Percentiles rank a stretch among this genome's conserved stretches.
phyloP scores from a whole-genome alignment of 2,113 vertebrate genomes.

The Hemibagrus wyckioides region DNA sequence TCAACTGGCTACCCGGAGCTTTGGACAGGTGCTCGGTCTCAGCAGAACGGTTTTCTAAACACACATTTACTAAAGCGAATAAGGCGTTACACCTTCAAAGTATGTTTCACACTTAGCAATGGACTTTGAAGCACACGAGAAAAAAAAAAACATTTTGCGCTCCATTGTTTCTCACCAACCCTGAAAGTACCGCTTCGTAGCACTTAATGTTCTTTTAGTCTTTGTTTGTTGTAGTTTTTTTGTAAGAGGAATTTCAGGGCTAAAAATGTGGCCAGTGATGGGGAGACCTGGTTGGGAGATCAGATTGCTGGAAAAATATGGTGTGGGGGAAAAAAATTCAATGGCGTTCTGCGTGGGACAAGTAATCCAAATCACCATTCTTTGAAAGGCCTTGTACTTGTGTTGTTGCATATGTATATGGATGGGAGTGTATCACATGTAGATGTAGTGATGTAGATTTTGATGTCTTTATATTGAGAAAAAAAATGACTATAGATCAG shows the following conservation, averaged over 20 bases:
- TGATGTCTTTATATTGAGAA: slow-evolving; percentile 63
- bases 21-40: slow-evolving; percentile 23
- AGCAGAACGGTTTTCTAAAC: slow-evolving; percentile 36
- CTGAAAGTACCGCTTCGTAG: slow-evolving; percentile 41
- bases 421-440: slow-evolving; percentile 59
- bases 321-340: background rate
- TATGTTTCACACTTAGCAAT: background rate
- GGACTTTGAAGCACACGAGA: background rate
- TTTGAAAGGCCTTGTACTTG: slow-evolving; percentile 57
- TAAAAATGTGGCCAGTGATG: slow-evolving; percentile 35
- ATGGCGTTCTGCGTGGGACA: slow-evolving; percentile 37
- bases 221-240: slow-evolving; percentile 13
- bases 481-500: slow-evolving; percentile 52
- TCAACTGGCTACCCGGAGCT: slow-evolving; percentile 8
- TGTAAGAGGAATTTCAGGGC: slow-evolving; percentile 44
- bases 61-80: background rate
- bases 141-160: slow-evolving; percentile 14
- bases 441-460: slow-evolving; percentile 66
- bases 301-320: slow-evolving; percentile 24
- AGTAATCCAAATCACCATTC: slow-evolving; percentile 50
- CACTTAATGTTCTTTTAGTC: slow-evolving; percentile 48
- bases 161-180: slow-evolving; percentile 31
- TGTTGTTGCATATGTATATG: slow-evolving; percentile 65
- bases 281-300: slow-evolving; percentile 44
- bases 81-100: slow-evolving; percentile 19